Evolutionary conservation across 2,113 vertebrate genomes (phyloP), one percentile per base, ranked within the genome.

Genomic region (Dicerorhinus sumatrensis): DNA sequence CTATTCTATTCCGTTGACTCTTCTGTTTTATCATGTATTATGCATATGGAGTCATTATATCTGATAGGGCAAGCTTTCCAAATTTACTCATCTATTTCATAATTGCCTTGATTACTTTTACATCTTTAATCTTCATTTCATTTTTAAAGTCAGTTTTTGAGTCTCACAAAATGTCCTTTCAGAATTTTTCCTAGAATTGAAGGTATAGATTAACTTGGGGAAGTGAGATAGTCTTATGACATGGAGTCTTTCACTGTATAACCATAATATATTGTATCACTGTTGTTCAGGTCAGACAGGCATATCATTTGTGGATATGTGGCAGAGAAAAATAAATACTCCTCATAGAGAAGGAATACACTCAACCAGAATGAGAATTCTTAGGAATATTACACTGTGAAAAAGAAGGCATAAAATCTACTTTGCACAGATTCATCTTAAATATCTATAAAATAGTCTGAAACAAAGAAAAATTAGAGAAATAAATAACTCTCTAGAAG

Each of bases 311-410:
- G 33, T 94, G 60, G 20, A 51, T 86, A 63, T 73, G 65, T 14
- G 13, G 60, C 51, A 89, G 65, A 54, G 48, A 87, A 36, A 96
- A 90, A 46, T 67, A 91, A 76, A 84, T 77, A 69, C 8, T 70
- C 25, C 62, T 96, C 17, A 42, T 9, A 70, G 76, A 91, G 23
- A 67, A 81, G 31, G 14, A 79, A 87, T 60, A 69, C 5, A 31
- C 20, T 63, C 42, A 69, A 94, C 39, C 46, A 31, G 42, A 92
- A 63, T 95, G 60, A 89, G 82, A 97, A 95, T 90, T 94, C 54
- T 67, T 88, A 56, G 36, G n/a, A 18, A 48, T 87, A 39, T 48
- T 73, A 9, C 31, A 72, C 16, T 63, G 48, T 83, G 12, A 76
- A 36, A 82, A 87, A 25, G 69, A 89, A 73, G 16, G 73, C 10